Percentiles rank a stretch among this genome's conserved stretches.
Conservation (phyloP, 2,888 invertebrate species). For the Drosophila aldrichi region DNA sequence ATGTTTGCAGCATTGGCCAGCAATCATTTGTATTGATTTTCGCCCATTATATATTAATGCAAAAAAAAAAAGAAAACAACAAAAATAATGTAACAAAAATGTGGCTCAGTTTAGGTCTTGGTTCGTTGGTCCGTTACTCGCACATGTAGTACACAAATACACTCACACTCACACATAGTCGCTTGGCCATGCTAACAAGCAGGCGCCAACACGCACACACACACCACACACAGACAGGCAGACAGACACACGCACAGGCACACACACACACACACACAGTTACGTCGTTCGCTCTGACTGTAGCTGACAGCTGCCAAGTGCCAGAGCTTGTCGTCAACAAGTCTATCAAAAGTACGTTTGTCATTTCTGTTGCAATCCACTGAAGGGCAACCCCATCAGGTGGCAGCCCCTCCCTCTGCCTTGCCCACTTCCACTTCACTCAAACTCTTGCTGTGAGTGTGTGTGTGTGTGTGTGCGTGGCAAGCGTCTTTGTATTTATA, state of each 20-base stretch:
- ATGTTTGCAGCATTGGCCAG: conserved; percentile 50
- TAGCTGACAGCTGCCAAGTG: conserved; percentile 77
- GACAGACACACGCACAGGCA: conserved; percentile 11
- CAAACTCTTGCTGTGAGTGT: conserved; percentile 9
- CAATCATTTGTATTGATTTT: conserved; percentile 71
- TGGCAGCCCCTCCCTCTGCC: conserved; percentile 14
- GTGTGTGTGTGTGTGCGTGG: conserved; percentile 2
- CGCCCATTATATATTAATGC: conserved; percentile 69
- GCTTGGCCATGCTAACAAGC: conserved; percentile 34
- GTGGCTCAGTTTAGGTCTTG: conserved; percentile 33
- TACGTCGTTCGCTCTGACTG: conserved; percentile 47
- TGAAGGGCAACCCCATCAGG: conserved; percentile 28
- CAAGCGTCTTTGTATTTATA: conserved; percentile 43
- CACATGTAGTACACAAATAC: conserved; percentile 35
- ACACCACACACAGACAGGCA: conserved; percentile 16
- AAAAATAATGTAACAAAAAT: conserved; percentile 55
- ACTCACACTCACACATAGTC: conserved; percentile 18
- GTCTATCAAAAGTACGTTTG: conserved; percentile 82
- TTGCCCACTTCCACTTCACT: not conserved
- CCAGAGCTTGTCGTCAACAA: conserved; percentile 80
- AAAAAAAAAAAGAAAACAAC: conserved; percentile 28
- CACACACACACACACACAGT: conserved; percentile 5
- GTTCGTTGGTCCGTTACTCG: conserved; percentile 40
- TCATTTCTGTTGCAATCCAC: conserved; percentile 75
- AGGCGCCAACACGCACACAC: conserved; percentile 31